Base-by-base conservation (phyloP, 2,888 invertebrate genomes). In the Drosophila anceps region DNA sequence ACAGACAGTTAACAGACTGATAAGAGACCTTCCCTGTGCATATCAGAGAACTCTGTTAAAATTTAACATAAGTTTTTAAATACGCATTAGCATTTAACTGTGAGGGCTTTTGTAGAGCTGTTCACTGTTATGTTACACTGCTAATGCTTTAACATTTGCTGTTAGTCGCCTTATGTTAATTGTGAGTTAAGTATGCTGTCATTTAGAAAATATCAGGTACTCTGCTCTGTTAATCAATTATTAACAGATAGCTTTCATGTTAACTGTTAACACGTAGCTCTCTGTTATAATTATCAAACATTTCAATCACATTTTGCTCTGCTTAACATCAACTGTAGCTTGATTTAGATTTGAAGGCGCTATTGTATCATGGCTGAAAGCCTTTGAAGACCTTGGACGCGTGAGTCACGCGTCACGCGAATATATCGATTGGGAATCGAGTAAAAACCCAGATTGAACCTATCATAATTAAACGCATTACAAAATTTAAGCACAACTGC, bases 391-490 rank as follows among this genome's bases (percentile, higher is more conserved):
- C 88, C 84, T 84, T 84, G 88, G 65, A 60, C 76, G 66, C 73
- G 81, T 81, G 82, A 81, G 69, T 81, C 84, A 84, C 82, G 73
- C 69, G 59, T 48, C 82, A 88, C 81, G 75, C 82, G 58, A 88
- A 39, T 20, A 53, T 69, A 74, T 71, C 73, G 84, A 86, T 86
- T 74, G 67, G 31, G 69, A 51, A 69, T 79, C 63, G 57, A 48
- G 58, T 62, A 64, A 53, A 67, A 79, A 48, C 67, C 69, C 62
- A 59, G 55, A 55, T 64, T 27, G 59, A 55, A 27, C 33, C 41
- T 66, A 61, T 74, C 71, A 81, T 37, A 81, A 82, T 76, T 71
- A 69, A 82, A 86, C 90, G 90, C 86, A 89, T 84, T 86, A 66
- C 79, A 85, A 83, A 89, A 50, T 81, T 79, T 33, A 64, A 68